Percentiles rank a stretch among this genome's conserved stretches.
Conservation (phyloP, 37 sponge, comb jelly and placozoan genomes). For the Geodia barretti region DNA sequence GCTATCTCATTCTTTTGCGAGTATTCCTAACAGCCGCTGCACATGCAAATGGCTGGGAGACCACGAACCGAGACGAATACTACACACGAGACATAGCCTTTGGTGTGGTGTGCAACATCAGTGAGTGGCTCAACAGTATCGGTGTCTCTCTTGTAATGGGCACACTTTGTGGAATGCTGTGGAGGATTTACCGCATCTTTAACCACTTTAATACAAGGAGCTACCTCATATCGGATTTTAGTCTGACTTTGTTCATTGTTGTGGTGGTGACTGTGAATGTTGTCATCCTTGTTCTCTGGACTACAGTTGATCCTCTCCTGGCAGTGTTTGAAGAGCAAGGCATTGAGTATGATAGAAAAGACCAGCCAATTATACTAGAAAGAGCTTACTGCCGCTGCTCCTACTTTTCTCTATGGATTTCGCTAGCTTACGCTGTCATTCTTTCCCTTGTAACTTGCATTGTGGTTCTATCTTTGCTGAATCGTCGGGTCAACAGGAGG, state of each 20-base stretch:
- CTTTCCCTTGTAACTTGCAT: not conserved
- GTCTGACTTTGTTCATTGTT: not conserved
- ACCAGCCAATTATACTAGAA: not conserved
- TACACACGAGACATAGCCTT: not conserved
- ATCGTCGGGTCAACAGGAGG: not conserved
- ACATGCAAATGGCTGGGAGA: not conserved
- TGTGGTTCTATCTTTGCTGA: not conserved
- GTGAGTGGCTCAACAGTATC: not conserved
- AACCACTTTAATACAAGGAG: not conserved
- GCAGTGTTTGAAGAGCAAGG: no score
- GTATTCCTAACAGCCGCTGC: not conserved
- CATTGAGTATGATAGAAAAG: not conserved
- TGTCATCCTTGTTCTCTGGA: not conserved
- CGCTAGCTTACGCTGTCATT: not conserved
- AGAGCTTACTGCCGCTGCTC: not conserved
- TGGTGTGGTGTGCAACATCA: constrained; percentile 5
- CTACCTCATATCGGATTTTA: not conserved
- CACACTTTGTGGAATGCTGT: not conserved
- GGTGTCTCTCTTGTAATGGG: constrained; percentile 6
- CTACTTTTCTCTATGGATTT: not conserved
- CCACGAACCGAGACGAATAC: not conserved
- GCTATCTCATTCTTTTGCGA: constrained; percentile 10
- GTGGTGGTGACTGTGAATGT: not conserved
- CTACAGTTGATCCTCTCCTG: constrained; percentile 10
- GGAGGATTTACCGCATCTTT: constrained; percentile 23